Percentiles rank a stretch among this genome's conserved stretches.
These are phyloP conservation scores for Coccyzus lansbergi DNA, from an alignment of 2,797 vertebrate genomes.

Conservation along the genomic window DNA sequence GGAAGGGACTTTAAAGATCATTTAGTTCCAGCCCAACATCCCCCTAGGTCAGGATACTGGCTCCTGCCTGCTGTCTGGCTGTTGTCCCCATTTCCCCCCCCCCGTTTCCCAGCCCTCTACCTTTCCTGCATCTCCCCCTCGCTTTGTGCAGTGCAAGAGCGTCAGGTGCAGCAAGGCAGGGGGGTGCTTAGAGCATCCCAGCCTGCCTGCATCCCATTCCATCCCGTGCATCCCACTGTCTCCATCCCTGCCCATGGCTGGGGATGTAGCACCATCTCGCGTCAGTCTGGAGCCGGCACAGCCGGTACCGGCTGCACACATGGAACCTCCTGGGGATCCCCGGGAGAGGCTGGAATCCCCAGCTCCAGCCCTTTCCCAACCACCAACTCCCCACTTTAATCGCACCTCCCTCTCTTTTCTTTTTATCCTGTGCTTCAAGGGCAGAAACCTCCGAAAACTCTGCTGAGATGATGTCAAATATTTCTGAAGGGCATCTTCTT, in stretches of 20 bases:
- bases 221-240: fast-evolving
- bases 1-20: too few species aligned
- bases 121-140: background rate
- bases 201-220: background rate
- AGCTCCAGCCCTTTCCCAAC: background rate
- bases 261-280: slow-evolving; percentile 65
- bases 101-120: background rate
- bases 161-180: background rate
- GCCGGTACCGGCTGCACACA: fast-evolving
- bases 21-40: too few species aligned
- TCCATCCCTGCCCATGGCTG: background rate
- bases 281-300: slow-evolving; percentile 7
- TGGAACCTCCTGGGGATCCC: background rate
- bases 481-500: background rate
- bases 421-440: background rate
- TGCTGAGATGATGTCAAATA: background rate
- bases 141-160: fast-evolving
- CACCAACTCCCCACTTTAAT: background rate
- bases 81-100: background rate
- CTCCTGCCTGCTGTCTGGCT: background rate
- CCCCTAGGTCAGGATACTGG: too few species aligned
- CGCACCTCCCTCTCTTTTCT: background rate
- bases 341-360: background rate
- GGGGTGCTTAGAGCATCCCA: background rate
- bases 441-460: background rate